Evolutionary conservation across 2,797 vertebrate species (phyloP), one percentile per base, ranked within the genome.

Genomic region (Chaetodon trifasciatus): DNA sequence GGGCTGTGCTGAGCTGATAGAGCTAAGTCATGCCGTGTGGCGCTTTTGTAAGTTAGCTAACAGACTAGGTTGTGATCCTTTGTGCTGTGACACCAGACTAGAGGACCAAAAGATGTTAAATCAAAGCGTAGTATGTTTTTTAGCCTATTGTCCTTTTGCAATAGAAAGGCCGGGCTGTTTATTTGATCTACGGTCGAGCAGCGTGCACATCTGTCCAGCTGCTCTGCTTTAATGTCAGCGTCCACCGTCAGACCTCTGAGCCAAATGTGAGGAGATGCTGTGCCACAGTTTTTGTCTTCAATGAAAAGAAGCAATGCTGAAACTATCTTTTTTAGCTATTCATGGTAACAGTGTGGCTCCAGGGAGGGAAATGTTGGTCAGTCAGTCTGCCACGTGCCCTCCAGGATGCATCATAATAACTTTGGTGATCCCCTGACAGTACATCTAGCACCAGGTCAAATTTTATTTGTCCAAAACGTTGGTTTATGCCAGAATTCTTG

Each of bases 131-230:
- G 12, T 6, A 1, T 47, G 21, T 68, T 6, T 62, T 78, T 52
- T 17, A 2, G 32, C 61, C 62, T 44, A 6, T 65, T 65, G 47
- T 69, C 52, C 4, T 4, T 69, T 78, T 35, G 23, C 44, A 32
- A 12, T 21, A 49, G 44, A 70, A 72, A 78, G 55, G 53, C 13
- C 1, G 0, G 4, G 52, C 39, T 52, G 53, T 62, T 67, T 24
- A n/a, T 81, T 88, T 84, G 78, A 86, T 86, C 53, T 28, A 0
- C 21, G 1, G 63, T 76, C 62, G 24, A 53, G 23, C 65, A 3
- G 57, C 5, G 46, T 69, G 37, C 24, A 2, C 49, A 39, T 37
- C 50, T 74, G 62, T 46, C 53, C 52, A 23, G 67, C 80, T 70
- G 65, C 17, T 1, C 52, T 13, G 52, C 66, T 75, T 74, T 58